Conservation (phyloP, 2,888 invertebrate species). For the Nomada ruficornis region DNA sequence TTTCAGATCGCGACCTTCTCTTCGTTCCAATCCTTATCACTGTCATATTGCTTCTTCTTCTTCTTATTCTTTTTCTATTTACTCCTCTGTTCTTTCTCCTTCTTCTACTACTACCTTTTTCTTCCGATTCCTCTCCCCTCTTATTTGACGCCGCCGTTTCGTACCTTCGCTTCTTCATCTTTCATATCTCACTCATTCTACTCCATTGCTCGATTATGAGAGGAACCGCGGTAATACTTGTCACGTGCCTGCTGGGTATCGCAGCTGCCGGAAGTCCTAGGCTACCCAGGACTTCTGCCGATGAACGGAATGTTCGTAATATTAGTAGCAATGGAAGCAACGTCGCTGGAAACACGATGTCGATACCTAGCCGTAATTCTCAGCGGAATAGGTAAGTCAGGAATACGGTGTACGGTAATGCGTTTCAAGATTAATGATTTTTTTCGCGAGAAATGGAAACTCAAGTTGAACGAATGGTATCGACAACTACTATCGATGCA, state of each 20-base stretch:
- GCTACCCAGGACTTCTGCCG: constrained; percentile 81
- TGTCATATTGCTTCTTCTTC: not conserved
- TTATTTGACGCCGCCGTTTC: not conserved
- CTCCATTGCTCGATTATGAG: constrained; percentile 72
- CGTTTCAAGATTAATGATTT: not conserved
- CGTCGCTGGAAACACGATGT: constrained; percentile 74
- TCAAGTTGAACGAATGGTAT: not conserved
- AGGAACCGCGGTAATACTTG: constrained; percentile 74
- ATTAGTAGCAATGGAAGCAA: constrained; percentile 74
- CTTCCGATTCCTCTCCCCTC: not conserved
- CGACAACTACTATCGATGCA: not conserved
- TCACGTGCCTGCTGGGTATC: constrained; percentile 79
- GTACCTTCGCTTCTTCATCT: not conserved
- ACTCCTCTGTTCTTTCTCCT: not conserved
- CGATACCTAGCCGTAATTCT: constrained; percentile 73
- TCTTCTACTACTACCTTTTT: not conserved
- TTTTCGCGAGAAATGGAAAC: not conserved
- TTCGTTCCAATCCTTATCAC: not conserved
- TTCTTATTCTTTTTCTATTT: not conserved
- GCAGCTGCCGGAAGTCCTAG: constrained; percentile 80
- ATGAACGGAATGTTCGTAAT: constrained; percentile 80
- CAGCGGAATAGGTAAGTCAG: constrained; percentile 77
- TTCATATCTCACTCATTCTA: constrained; percentile 8
- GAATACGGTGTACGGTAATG: not conserved
- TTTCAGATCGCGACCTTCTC: constrained; percentile 13